Base-by-base conservation (phyloP, 2,888 invertebrate genomes). In the Diplolepis rosae region DNA sequence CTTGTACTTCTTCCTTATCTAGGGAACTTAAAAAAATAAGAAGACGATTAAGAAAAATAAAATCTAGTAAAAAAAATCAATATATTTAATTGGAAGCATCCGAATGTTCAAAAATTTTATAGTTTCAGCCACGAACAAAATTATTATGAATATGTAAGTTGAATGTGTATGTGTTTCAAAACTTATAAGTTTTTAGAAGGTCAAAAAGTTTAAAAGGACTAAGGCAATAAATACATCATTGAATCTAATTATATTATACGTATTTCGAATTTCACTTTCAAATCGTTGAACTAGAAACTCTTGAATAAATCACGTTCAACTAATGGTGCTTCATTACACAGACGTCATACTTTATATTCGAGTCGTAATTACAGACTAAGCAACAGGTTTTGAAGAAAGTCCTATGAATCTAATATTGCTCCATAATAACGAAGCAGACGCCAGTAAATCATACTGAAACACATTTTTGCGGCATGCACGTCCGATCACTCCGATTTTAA, bases 1-100 rank as follows among this genome's bases (percentile, higher is more conserved):
- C 35, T 56, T 56, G 35, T 39, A 35, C 22, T 35, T 35, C 35
- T 35, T 56, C 56, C 4, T 35, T 35, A 56, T 56, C 13, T 24
- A 24, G 18, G 35, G 6, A 22, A 35, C 11, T 13, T 35, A 35
- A 7, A 35, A 24, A 54, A 54, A 32, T 5, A 54, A 56, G n/a
- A n/a, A n/a, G n/a, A n/a, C n/a, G n/a, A n/a, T n/a, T n/a, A n/a
- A n/a, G n/a, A n/a, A n/a, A n/a, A n/a, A n/a, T n/a, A n/a, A n/a
- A n/a, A n/a, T n/a, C n/a, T n/a, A n/a, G n/a, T n/a, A n/a, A n/a
- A n/a, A n/a, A n/a, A n/a, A n/a, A n/a, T n/a, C n/a, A n/a, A n/a
- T n/a, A n/a, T n/a, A n/a, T n/a, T n/a, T n/a, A n/a, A n/a, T n/a
- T n/a, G n/a, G n/a, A n/a, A n/a, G n/a, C n/a, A n/a, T n/a, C n/a